Evolutionary conservation across 2,113 vertebrate species (phyloP), one percentile per base, ranked within the genome.

Genomic region (Hippocampus guttulatus): DNA sequence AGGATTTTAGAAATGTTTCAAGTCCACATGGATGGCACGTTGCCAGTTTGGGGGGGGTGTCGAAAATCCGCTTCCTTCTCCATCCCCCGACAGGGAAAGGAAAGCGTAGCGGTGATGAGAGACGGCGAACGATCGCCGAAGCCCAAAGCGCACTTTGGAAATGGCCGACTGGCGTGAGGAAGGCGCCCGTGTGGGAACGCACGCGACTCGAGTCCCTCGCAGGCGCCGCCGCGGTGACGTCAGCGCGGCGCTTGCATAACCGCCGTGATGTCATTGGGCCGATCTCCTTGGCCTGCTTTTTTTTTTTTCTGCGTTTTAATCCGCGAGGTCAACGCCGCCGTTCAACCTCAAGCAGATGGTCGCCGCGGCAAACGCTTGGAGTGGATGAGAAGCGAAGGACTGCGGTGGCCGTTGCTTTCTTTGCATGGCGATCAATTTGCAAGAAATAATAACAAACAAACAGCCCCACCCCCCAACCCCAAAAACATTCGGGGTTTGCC

Each of bases 191-290:
- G 51, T 9, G 20, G 20, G 5, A 54, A 54, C 9, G 14, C 25
- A 11, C 30, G 8, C 8, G n/a, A 3, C 33, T 21, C 8, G 27
- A 52, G 49, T 38, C 49, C 27, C 40, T 27, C 4, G 45, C 16
- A 12, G 62, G 62, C 23, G 38, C 52, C 14, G 64, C 62, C 41
- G 20, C 54, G 75, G 73, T 74, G 78, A 64, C 66, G 77, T 74
- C 64, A n/a, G n/a, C n/a, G 78, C 58, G 41, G 15, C 45, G 11
- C 65, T 89, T 89, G 78, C 30, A 45, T 79, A 90, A 88, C 43
- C 2, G 64, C 73, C 55, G 74, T 85, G 73, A 82, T 70, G 81
- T 84, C 83, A 87, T 8, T 18, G 55, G 64, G 70, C 45, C 72
- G 64, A 78, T 78, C 76, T 81, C 30, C 75, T 78, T 80, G 80